Evolutionary conservation across 1,140 invertebrate genomes (phyloP).

Genomic region (Drosophila nikananu): DNA sequence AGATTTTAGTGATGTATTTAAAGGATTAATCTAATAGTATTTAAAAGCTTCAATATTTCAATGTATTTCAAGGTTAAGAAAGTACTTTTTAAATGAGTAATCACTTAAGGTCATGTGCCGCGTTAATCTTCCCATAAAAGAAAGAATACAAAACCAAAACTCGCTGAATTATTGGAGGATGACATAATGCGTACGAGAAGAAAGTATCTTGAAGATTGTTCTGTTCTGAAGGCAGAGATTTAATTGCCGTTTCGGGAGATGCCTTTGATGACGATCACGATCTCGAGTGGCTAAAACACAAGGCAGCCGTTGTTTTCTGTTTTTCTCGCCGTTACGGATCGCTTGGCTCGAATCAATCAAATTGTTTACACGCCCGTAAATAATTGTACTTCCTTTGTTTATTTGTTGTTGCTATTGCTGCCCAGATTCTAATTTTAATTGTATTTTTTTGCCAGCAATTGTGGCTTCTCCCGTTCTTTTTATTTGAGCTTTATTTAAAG

Average conservation of each 20-base stretch:
- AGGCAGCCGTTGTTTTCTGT: slow-evolving; percentile 46
- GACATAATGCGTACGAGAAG: slow-evolving; percentile 41
- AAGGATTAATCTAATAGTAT: too few species aligned
- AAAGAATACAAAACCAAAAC: neutral
- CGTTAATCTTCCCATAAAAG: neutral
- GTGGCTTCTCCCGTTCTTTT: slow-evolving; percentile 10
- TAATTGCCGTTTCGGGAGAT: slow-evolving; percentile 30
- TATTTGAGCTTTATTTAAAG: slow-evolving; percentile 40
- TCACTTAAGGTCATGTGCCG: neutral
- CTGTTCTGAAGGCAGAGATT: slow-evolving; percentile 2
- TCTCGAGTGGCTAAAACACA: slow-evolving; percentile 29
- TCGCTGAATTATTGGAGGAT: slow-evolving; percentile 12
- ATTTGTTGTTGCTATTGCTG: slow-evolving; percentile 32
- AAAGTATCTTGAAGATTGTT: slow-evolving; percentile 25
- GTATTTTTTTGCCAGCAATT: slow-evolving; percentile 37
- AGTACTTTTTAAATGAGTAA: neutral
- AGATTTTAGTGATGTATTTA: neutral
- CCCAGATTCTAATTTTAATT: slow-evolving; percentile 44
- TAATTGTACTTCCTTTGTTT: slow-evolving; percentile 52
- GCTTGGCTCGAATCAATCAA: slow-evolving; percentile 55
- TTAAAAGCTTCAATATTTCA: too few species aligned
- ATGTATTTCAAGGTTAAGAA: neutral
- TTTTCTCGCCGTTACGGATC: slow-evolving; percentile 35
- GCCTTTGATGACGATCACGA: slow-evolving; percentile 36
- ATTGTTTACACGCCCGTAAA: slow-evolving; percentile 66